Evolutionary conservation across 2,888 invertebrate genomes (phyloP).

Genomic region (Lycophotia porphyrea): DNA sequence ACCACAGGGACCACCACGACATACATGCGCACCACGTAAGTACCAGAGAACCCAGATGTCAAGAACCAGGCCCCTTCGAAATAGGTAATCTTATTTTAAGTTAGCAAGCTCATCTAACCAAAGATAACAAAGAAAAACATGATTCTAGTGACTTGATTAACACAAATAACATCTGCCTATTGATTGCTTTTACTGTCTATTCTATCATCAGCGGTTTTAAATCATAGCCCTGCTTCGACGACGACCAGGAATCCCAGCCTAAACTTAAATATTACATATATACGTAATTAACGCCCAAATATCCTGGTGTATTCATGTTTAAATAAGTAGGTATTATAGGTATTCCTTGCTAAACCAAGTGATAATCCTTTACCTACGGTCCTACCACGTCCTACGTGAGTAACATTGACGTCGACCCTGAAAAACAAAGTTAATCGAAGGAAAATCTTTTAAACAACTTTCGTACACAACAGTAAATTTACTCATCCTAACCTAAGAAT

Average conservation of each 20-base stretch:
- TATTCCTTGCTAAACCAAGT: neutral
- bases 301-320: neutral
- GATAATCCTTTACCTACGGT: neutral
- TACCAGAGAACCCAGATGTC: constrained; percentile 25
- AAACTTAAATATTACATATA: neutral
- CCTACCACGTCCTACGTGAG: neutral
- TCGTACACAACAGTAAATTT: neutral
- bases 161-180: neutral
- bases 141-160: neutral
- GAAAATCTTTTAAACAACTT: neutral
- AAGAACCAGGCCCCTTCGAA: neutral
- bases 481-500: constrained; percentile 7
- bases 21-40: constrained; percentile 87
- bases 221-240: neutral
- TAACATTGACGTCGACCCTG: neutral
- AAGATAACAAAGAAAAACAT: neutral
- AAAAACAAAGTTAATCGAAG: neutral
- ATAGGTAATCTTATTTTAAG: neutral
- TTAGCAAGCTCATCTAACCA: neutral
- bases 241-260: neutral
- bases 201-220: neutral
- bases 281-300: neutral
- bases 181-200: neutral
- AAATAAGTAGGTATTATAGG: neutral
- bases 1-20: constrained; percentile 87